Conservation (phyloP, 2,113 vertebrate species). For the Ictalurus furcatus region DNA sequence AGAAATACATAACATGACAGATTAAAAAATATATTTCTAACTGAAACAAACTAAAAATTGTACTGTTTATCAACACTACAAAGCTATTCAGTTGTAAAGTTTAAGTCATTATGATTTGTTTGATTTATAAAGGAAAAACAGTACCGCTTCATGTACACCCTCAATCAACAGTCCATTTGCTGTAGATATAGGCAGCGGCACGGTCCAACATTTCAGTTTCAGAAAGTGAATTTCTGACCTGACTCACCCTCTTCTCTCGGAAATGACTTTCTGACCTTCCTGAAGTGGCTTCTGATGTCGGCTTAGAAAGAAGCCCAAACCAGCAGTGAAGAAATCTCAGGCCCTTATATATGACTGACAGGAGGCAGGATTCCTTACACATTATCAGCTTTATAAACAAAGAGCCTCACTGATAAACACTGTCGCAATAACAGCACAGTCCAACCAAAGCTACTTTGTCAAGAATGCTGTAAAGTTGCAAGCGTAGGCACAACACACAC, state of each 20-base stretch:
- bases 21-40: neutral
- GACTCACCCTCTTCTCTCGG: neutral
- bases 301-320: neutral
- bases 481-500: too few species aligned
- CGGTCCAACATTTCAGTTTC: neutral
- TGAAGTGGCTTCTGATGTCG: neutral
- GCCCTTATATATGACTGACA: slow-evolving; percentile 15
- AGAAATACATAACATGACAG: neutral
- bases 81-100: neutral
- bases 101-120: neutral
- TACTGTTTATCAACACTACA: neutral
- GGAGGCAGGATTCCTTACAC: neutral
- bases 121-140: neutral
- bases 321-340: neutral
- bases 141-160: neutral
- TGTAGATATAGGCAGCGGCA: neutral
- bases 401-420: slow-evolving; percentile 1
- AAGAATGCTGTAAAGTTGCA: neutral
- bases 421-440: neutral
- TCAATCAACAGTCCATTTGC: neutral
- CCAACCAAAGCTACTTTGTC: neutral
- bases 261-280: neutral
- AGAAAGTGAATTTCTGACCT: neutral
- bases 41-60: neutral
- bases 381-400: slow-evolving; percentile 15